A percentile compares a stretch with the other conserved stretches of the same genome.
Evolutionary conservation across 2,797 vertebrate genomes (phyloP).

Genomic region (Acanthopagrus latus): DNA sequence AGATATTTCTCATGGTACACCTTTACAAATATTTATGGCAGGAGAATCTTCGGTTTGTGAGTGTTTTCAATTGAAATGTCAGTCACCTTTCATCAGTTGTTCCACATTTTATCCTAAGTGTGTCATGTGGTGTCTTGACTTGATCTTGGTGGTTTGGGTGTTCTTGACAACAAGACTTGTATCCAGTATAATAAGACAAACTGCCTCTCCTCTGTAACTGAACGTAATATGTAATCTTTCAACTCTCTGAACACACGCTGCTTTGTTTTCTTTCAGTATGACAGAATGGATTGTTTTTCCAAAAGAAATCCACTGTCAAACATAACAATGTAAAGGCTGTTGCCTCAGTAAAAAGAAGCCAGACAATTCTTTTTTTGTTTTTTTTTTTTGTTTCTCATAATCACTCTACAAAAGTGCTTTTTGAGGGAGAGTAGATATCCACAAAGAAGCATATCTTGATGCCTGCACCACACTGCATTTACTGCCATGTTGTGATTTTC

Average conservation of each 20-base stretch:
- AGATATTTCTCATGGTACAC: too few species aligned
- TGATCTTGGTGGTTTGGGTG: too few species aligned
- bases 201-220: not conserved
- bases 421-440: not conserved
- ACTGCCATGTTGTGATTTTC: constrained; percentile 27
- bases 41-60: too few species aligned
- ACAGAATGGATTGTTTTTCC: not conserved
- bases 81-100: too few species aligned
- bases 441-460: not conserved
- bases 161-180: too few species aligned
- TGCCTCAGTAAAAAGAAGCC: constrained; percentile 1
- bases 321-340: not conserved
- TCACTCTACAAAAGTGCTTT: constrained; percentile 3
- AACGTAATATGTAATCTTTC: not conserved
- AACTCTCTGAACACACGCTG: not conserved
- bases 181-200: not conserved
- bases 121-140: too few species aligned
- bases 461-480: constrained; percentile 4
- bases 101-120: too few species aligned
- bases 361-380: not conserved
- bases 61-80: too few species aligned
- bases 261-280: not conserved
- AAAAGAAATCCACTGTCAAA: not conserved
- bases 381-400: constrained; percentile 18
- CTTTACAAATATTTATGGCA: too few species aligned